Conservation (phyloP, 2,797 vertebrate species). For the Coranthus polyacanthus region DNA sequence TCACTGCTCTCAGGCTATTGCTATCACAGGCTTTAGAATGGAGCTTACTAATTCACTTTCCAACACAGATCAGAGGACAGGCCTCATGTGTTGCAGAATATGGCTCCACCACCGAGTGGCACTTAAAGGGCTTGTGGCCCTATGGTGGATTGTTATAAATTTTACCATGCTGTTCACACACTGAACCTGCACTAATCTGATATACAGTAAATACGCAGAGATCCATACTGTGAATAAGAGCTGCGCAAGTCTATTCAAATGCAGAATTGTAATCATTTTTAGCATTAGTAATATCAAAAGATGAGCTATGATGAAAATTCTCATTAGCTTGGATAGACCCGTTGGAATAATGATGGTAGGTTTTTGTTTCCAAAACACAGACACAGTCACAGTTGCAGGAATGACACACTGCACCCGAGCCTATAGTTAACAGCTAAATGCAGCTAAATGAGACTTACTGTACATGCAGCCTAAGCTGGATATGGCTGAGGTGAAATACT, state of each 20-base stretch:
- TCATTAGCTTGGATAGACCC: constrained; percentile 36
- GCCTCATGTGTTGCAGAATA: constrained; percentile 88
- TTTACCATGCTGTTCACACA: constrained; percentile 56
- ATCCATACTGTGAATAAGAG: constrained; percentile 35
- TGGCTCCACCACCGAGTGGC: constrained; percentile 77
- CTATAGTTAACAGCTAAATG: constrained; percentile 29
- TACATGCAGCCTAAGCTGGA: constrained; percentile 21
- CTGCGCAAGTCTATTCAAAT: constrained; percentile 57
- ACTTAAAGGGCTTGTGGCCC: constrained; percentile 79
- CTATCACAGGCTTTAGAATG: constrained; percentile 79
- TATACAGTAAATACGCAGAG: constrained; percentile 53
- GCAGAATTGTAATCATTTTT: constrained; percentile 51
- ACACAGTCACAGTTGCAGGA: constrained; percentile 64
- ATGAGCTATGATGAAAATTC: constrained; percentile 59
- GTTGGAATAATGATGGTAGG: constrained; percentile 51
- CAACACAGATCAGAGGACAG: constrained; percentile 87
- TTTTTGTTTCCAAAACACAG: constrained; percentile 73
- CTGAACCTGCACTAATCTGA: constrained; percentile 59
- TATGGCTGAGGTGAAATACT: constrained; percentile 12
- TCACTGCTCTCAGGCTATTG: constrained; percentile 78
- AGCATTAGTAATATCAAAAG: constrained; percentile 60
- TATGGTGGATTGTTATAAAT: constrained; percentile 77
- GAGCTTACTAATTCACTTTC: constrained; percentile 85
- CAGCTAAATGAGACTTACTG: constrained; percentile 5
- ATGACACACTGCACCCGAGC: constrained; percentile 33